A percentile compares a stretch with the other conserved stretches of the same genome.
Conservation (phyloP, 1,140 invertebrate species). For the Ceratoteleas bidentatus region DNA sequence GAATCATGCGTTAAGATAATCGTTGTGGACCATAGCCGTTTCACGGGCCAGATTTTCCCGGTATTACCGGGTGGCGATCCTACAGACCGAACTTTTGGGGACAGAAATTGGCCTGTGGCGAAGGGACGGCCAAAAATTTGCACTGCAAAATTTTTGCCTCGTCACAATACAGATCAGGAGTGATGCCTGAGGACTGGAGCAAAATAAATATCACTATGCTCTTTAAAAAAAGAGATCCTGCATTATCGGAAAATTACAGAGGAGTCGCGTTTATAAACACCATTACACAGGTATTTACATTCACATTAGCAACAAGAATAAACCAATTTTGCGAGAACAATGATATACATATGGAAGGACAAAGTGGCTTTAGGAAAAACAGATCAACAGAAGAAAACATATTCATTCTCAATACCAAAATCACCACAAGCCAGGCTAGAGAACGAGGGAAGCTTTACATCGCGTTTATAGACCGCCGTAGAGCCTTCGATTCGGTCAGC, state of each 20-base stretch:
- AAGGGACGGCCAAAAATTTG: too few species aligned
- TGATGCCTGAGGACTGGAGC: slow-evolving; percentile 21
- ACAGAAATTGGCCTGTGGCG: too few species aligned
- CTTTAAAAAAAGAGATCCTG: slow-evolving; percentile 49
- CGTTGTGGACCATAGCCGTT: too few species aligned
- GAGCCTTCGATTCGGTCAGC: neutral
- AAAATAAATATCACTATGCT: slow-evolving; percentile 36
- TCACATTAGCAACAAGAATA: slow-evolving; percentile 28
- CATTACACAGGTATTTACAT: slow-evolving; percentile 48
- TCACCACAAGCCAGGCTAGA: neutral
- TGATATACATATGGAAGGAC: slow-evolving; percentile 14
- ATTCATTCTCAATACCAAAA: neutral
- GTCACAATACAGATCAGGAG: too few species aligned
- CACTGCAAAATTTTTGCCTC: too few species aligned
- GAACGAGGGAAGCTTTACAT: neutral
- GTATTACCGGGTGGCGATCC: too few species aligned
- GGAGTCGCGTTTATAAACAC: slow-evolving; percentile 56
- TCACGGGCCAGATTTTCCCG: too few species aligned
- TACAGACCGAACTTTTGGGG: too few species aligned
- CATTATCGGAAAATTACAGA: slow-evolving; percentile 49
- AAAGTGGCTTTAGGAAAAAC: slow-evolving; percentile 4
- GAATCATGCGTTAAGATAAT: too few species aligned
- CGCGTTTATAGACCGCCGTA: neutral
- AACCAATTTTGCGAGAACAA: slow-evolving; percentile 18
- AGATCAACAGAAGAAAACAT: slow-evolving; percentile 7